Evolutionary conservation across 2,797 vertebrate genomes (phyloP), one percentile per base, ranked within the genome.

Genomic region (Urosaurus nigricauda): DNA sequence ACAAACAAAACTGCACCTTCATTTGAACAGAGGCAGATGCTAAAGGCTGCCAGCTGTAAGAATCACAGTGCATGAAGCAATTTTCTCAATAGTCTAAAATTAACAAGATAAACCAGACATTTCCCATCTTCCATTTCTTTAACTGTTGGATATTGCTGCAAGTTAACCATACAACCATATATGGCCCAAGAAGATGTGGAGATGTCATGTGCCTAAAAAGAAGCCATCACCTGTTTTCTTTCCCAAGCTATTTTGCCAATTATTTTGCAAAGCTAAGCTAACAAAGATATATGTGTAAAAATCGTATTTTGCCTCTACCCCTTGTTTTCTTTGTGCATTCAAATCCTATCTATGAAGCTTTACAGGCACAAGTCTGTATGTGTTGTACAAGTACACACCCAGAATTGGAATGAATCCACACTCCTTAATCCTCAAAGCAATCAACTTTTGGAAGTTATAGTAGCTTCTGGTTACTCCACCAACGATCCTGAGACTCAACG

Each of bases 11-110:
- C 14, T 77, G 70, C 0, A 6, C 17, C 53, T 43, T 65, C 71
- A 35, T 77, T 40, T 70, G 68, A 43, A 56, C 71, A 63, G 17
- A 58, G 85, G 88, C 26, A 6, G 7, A 87, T 84, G 74, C 90
- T 89, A 87, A 87, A 84, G 70, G 40, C 79, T 35, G 58, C 79
- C 83, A 83, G 21, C 19, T 75, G 2, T 43, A 89, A 63, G 35
- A 75, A 89, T 60, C 88, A 84, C 24, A 77, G 68, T 2, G 21
- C 63, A 79, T 14, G 32, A 83, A 60, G 12, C 60, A 21, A 12
- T 63, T 79, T 80, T 58, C 32, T 43, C 78, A 71, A 21, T 43
- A 71, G 56, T 82, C 82, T 17, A 63, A 88, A 82, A 35, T 24
- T 53, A 0, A 0, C 43, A 0, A 79, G 79, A 83, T 40, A 75